Evolutionary conservation across 92 coral and sea anemone genomes (phyloP).

Genomic region (Phenganax marumi): DNA sequence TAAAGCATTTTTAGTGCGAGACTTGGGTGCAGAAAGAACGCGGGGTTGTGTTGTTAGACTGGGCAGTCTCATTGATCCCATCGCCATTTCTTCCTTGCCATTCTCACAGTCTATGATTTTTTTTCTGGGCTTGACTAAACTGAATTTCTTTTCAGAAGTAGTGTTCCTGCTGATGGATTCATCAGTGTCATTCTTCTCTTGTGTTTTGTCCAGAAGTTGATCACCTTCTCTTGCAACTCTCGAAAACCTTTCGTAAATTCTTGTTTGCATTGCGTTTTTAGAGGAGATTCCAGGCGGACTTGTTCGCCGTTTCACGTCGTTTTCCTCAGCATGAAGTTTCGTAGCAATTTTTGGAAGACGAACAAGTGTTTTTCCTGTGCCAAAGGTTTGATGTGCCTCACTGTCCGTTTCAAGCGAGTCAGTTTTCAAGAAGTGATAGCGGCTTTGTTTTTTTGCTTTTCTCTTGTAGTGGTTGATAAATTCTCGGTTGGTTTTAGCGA

Average conservation of each 20-base stretch:
- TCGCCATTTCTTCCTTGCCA: background rate
- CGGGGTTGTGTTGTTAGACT: background rate
- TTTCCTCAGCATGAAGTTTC: background rate
- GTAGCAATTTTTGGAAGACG: constrained; percentile 35
- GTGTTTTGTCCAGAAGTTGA: background rate
- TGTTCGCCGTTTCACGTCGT: background rate
- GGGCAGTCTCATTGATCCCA: background rate
- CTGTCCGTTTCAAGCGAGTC: background rate
- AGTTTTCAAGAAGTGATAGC: background rate
- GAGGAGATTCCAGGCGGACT: constrained; percentile 11
- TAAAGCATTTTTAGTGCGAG: background rate
- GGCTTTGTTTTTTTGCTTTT: background rate
- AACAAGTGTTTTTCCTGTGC: background rate
- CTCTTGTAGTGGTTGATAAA: constrained; percentile 38
- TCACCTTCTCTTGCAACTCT: background rate
- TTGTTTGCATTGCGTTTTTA: background rate
- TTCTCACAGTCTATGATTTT: background rate
- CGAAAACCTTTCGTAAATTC: background rate
- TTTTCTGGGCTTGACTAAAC: background rate
- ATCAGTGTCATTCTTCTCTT: background rate
- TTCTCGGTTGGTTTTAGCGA: constrained; percentile 42
- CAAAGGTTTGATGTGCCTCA: no score
- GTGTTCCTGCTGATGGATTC: background rate
- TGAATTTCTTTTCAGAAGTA: background rate
- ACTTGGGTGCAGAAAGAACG: constrained; percentile 37